Conservation (phyloP, 2,888 invertebrate genomes). For the Ophioninae sp. region DNA sequence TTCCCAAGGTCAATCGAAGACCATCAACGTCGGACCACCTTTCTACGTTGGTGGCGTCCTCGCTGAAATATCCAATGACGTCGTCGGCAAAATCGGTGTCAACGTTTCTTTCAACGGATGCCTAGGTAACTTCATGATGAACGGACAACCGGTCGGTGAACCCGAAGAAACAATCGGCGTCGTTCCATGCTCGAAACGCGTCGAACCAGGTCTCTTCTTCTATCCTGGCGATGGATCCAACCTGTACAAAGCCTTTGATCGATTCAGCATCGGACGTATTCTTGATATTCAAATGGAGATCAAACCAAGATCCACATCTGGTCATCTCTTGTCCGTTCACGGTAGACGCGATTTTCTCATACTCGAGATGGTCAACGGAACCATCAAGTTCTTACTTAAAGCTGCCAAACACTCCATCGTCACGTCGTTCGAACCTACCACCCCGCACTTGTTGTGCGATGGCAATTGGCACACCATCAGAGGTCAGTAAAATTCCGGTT, state of each 20-base stretch:
- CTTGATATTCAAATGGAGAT: constrained; percentile 92
- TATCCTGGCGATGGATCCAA: constrained; percentile 86
- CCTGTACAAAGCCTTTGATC: constrained; percentile 87
- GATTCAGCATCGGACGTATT: constrained; percentile 90
- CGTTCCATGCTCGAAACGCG: constrained; percentile 89
- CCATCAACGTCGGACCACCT: constrained; percentile 86
- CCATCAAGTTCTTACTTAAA: constrained; percentile 91
- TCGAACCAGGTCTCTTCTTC: constrained; percentile 93
- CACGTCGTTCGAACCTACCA: constrained; percentile 86
- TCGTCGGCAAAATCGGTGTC: constrained; percentile 80
- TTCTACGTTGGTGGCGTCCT: constrained; percentile 92
- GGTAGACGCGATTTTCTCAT: constrained; percentile 92
- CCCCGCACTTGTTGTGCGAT: constrained; percentile 91
- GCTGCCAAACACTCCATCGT: constrained; percentile 91
- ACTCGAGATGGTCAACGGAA: constrained; percentile 93
- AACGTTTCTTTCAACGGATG: constrained; percentile 92
- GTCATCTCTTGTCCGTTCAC: constrained; percentile 93
- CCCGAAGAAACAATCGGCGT: constrained; percentile 85
- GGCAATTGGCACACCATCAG: constrained; percentile 96
- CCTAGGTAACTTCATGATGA: constrained; percentile 88
- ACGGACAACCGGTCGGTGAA: constrained; percentile 85
- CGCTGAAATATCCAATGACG: constrained; percentile 80
- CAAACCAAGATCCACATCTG: constrained; percentile 91
- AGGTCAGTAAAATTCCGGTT: constrained; percentile 81
- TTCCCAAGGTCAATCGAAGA: constrained; percentile 81